Conservation (phyloP, 2,888 invertebrate species). For the Lycocerus yunnanus region DNA sequence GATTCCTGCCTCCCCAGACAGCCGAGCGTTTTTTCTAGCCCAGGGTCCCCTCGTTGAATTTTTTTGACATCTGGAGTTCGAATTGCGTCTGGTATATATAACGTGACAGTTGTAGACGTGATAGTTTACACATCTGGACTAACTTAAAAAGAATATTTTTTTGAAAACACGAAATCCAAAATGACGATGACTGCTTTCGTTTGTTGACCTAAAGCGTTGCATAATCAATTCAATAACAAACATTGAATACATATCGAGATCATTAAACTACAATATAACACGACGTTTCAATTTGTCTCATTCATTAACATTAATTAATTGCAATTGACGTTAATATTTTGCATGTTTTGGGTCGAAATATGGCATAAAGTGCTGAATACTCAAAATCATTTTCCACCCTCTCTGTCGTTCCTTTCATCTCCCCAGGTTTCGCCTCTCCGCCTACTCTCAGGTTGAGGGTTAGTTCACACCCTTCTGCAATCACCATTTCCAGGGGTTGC, state of each 20-base stretch:
- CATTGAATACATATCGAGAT: background rate
- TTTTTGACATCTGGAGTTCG: constrained; percentile 14
- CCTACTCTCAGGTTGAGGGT: constrained; percentile 27
- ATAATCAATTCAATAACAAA: background rate
- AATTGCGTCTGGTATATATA: constrained; percentile 15
- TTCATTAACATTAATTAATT: background rate
- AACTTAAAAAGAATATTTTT: background rate
- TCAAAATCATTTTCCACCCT: constrained; percentile 34
- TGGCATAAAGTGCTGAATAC: constrained; percentile 8
- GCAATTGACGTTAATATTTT: background rate
- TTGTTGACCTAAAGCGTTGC: background rate
- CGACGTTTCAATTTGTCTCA: background rate
- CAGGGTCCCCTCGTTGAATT: background rate
- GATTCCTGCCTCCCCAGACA: background rate
- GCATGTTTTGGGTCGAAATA: background rate
- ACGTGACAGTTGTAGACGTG: background rate
- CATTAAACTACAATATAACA: background rate
- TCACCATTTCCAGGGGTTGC: constrained; percentile 33
- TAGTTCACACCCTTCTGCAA: constrained; percentile 35
- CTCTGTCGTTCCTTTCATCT: constrained; percentile 32
- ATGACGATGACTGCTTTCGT: background rate
- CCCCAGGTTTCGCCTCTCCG: constrained; percentile 22
- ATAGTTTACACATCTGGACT: background rate
- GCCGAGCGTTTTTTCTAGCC: background rate
- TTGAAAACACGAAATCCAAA: background rate